Evolutionary conservation across 2,797 vertebrate genomes (phyloP).

Genomic region (Xiphophorus birchmanni): DNA sequence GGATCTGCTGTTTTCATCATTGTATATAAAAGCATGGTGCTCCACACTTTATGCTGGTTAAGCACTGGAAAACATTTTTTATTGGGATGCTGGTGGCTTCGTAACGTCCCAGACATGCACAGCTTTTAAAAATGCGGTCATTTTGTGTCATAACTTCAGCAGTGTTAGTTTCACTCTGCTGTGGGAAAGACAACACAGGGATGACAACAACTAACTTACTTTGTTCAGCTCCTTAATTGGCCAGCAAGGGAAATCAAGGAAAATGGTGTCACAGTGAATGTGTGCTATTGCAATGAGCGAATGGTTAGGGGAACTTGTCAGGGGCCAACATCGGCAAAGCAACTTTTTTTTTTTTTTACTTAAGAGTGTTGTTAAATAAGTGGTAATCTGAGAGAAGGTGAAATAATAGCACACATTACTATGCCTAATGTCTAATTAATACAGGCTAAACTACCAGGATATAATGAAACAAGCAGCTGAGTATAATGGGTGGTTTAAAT

Average conservation of each 20-base stretch:
- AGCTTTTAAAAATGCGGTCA: conserved; percentile 33
- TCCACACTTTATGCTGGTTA: conserved; percentile 8
- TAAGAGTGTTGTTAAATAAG: conserved; percentile 54
- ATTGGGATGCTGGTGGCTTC: conserved; percentile 6
- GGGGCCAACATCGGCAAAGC: conserved; percentile 82
- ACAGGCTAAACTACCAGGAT: conserved; percentile 31
- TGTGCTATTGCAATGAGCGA: conserved; percentile 79
- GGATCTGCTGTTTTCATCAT: neutral
- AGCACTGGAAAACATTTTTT: conserved; percentile 1
- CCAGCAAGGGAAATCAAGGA: conserved; percentile 90
- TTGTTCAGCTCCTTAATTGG: conserved; percentile 89
- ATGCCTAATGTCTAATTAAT: conserved; percentile 45
- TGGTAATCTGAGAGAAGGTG: conserved; percentile 24
- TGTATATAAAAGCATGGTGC: conserved; percentile 12
- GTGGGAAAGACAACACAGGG: conserved; percentile 58
- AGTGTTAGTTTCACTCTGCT: conserved; percentile 64
- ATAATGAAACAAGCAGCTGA: conserved; percentile 40
- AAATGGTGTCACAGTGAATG: conserved; percentile 85
- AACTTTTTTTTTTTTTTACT: conserved; percentile 68
- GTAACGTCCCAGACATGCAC: conserved; percentile 28
- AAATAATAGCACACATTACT: conserved; percentile 30
- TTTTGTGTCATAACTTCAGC: conserved; percentile 54
- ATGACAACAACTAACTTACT: conserved; percentile 70
- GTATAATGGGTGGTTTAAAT: conserved; percentile 27
- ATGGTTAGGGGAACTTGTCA: conserved; percentile 81